Conservation (phyloP, 2,888 invertebrate species). For the Mesodorylaimus sp. region DNA sequence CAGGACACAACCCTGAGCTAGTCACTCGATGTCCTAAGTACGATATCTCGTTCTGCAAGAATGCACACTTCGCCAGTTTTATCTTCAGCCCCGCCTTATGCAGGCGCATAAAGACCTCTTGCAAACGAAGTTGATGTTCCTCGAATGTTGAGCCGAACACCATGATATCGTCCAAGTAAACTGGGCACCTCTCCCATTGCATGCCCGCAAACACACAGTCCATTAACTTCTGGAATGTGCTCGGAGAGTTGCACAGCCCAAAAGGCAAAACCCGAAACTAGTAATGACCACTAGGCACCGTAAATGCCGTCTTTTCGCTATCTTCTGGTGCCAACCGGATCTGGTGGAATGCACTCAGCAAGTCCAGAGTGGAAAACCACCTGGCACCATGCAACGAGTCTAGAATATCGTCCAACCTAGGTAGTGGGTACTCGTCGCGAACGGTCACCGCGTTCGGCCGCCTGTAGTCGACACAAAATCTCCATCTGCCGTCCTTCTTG, state of each 20-base stretch:
- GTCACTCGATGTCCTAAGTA: slow-evolving; percentile 28
- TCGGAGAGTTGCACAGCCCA: slow-evolving; percentile 16
- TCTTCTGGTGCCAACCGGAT: slow-evolving; percentile 12
- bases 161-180: slow-evolving; percentile 19
- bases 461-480: slow-evolving; percentile 17
- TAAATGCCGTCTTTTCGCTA: slow-evolving; percentile 17
- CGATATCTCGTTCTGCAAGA: slow-evolving; percentile 13
- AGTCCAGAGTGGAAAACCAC: slow-evolving; percentile 13
- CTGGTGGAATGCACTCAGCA: slow-evolving; percentile 13
- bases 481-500: slow-evolving; percentile 21
- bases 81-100: slow-evolving; percentile 14
- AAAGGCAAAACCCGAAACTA: slow-evolving; percentile 20
- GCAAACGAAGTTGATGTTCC: slow-evolving; percentile 14
- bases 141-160: slow-evolving; percentile 14
- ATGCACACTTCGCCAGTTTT: slow-evolving; percentile 19
- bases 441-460: slow-evolving; percentile 13
- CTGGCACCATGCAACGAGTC: slow-evolving; percentile 6
- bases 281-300: slow-evolving; percentile 14
- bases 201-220: slow-evolving; percentile 13
- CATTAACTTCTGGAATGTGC: slow-evolving; percentile 18
- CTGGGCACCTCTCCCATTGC: slow-evolving; percentile 13
- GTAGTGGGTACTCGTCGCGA: slow-evolving; percentile 13
- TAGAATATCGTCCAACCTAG: slow-evolving; percentile 12
- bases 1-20: slow-evolving; percentile 16
- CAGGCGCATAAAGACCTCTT: slow-evolving; percentile 13